Percentiles rank a stretch among this genome's conserved stretches.
Evolutionary conservation across 2,888 invertebrate species (phyloP).

Genomic region (Trachelus tabidus): DNA sequence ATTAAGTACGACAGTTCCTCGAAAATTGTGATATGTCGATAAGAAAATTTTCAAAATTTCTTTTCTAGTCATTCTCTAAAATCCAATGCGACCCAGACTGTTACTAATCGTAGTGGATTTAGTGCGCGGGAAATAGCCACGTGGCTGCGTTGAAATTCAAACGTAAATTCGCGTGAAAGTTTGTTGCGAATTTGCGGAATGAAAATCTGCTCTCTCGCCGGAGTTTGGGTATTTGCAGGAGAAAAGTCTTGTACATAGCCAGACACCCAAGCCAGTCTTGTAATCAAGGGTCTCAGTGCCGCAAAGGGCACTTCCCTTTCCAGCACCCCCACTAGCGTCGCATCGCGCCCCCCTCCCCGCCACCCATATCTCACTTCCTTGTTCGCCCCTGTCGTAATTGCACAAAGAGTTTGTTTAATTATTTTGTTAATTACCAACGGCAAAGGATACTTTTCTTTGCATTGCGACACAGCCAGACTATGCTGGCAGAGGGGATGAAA

Average conservation of each 20-base stretch:
- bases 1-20: not conserved
- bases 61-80: too few relatives aligned
- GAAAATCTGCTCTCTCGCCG: not conserved
- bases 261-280: not conserved
- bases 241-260: not conserved
- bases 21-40: not conserved
- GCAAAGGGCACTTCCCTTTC: not conserved
- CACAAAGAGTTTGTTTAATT: conserved; percentile 22
- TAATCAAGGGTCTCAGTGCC: conserved; percentile 1
- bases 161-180: not conserved
- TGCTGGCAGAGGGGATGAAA: not conserved
- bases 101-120: not conserved
- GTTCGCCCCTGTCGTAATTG: conserved; percentile 10
- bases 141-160: not conserved
- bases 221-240: not conserved
- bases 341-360: not conserved
- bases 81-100: too few relatives aligned
- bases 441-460: conserved; percentile 11
- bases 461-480: not conserved
- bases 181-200: not conserved
- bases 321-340: not conserved
- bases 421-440: conserved; percentile 21
- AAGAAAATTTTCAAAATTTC: not conserved
- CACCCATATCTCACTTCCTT: not conserved
- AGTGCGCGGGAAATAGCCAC: not conserved